Evolutionary conservation across 64 coral and sea anemone species (phyloP), one percentile per base, ranked within the genome.

Genomic region (Catalaphyllia jardinei): DNA sequence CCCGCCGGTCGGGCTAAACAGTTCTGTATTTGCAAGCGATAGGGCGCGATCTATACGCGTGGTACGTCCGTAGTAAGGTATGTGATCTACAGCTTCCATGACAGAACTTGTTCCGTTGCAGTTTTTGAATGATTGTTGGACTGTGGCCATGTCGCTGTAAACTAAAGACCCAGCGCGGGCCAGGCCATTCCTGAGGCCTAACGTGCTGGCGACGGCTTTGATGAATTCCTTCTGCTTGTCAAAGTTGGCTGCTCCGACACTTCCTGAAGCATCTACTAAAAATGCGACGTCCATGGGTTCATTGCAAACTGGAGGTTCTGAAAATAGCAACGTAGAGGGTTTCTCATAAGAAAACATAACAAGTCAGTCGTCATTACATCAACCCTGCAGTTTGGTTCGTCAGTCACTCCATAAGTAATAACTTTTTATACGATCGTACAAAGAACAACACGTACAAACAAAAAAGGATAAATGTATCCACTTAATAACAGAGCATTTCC

Each of bases 11-110:
- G 19, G 17, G 28, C 67, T 74, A 63, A 96, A 96, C 42, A 96
- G 67, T 24, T 69, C 91, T 12, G 91, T 81, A 31, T 77, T 86
- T 4, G 94, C 91, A 16, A 80, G 88, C 10, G 51, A 72, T 10
- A 96, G 62, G 13, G 91, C 94, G 8, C 80, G 74, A 75, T 96
- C 94, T 38, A 96, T 96, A 11, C 94, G 91, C 65, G 91, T 96
- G 35, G 79, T 76, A 24, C 94, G 91, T 46, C 86, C 83, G 29
- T 83, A 90, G 30, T 93, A 90, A 16, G 87, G 91, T 24, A 96
- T 74, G 28, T 71, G 89, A 90, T 96, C 91, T n/a, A 96, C 76
- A 0, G 92, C 94, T 33, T 72, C 67, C 74, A 91, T 90, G 31
- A 96, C 93, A 14, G 77, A 82, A 3, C 83, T 72, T 2, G 86